Percentiles rank a stretch among this genome's conserved stretches.
phyloP scores from a whole-genome alignment of 2,888 invertebrate genomes.

The Meandrusa payeni region DNA sequence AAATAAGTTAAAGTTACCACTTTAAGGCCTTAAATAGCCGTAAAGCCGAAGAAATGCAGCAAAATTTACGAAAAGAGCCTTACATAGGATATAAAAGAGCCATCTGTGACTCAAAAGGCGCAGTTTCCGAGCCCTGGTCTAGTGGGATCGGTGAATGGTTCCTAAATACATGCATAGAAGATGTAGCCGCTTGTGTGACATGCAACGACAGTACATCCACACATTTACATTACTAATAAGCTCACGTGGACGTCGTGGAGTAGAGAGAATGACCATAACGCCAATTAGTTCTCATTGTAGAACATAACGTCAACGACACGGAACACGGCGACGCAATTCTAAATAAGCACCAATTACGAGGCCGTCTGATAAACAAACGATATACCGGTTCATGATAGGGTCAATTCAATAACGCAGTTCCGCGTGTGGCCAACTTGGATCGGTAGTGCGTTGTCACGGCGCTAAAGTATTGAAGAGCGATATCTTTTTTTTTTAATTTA shows the following conservation, averaged over 20 bases:
- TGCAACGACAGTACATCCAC: background rate
- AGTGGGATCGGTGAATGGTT: too few relatives aligned
- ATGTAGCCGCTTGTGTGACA: too few relatives aligned
- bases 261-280: conserved; percentile 11
- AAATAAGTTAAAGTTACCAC: too few relatives aligned
- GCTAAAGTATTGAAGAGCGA: too few relatives aligned
- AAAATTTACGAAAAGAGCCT: too few relatives aligned
- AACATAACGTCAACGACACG: conserved; percentile 23
- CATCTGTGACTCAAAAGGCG: too few relatives aligned
- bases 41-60: too few relatives aligned
- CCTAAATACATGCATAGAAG: too few relatives aligned
- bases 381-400: conserved; percentile 10
- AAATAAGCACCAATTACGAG: conserved; percentile 21
- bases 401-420: conserved; percentile 17
- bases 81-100: too few relatives aligned
- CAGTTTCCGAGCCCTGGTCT: too few relatives aligned
- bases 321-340: conserved; percentile 10
- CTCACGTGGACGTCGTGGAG: conserved; percentile 18
- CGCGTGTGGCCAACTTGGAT: conserved; percentile 3
- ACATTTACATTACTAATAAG: conserved; percentile 6
- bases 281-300: conserved; percentile 24
- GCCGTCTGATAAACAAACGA: conserved; percentile 18
- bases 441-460: background rate
- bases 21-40: too few relatives aligned
- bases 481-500: too few relatives aligned